A percentile compares a stretch with the other conserved stretches of the same genome.
These are phyloP conservation scores for Galaxea fascicularis DNA, from an alignment of 92 coral and sea anemone species.

Conservation along the genomic window DNA sequence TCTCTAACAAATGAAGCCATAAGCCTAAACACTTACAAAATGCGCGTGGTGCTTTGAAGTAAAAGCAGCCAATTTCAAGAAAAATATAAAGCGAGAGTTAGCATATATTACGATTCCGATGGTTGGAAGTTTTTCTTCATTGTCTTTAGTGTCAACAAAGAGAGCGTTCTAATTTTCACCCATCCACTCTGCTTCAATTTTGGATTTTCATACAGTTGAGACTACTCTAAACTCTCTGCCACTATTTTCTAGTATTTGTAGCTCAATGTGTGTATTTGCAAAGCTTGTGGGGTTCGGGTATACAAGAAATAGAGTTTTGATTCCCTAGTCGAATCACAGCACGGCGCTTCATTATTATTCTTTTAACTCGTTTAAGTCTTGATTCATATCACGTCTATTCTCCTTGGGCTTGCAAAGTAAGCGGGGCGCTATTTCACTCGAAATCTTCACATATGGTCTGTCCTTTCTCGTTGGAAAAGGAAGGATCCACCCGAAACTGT, in stretches of 20 bases:
- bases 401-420: background rate
- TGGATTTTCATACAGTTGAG: conserved; percentile 8
- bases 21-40: background rate
- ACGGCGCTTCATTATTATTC: conserved; percentile 58
- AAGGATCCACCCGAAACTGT: conserved; percentile 1
- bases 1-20: background rate
- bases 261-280: background rate
- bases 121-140: conserved; percentile 25
- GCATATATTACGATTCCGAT: conserved; percentile 49
- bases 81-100: conserved; percentile 1
- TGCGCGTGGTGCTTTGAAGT: background rate
- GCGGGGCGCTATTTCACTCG: background rate
- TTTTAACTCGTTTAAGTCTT: conserved; percentile 63
- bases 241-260: background rate
- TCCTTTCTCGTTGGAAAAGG: conserved; percentile 2
- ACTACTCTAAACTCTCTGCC: background rate
- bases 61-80: background rate
- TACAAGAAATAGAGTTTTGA: conserved; percentile 32
- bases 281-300: conserved; percentile 4
- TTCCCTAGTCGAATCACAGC: conserved; percentile 63
- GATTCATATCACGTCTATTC: conserved; percentile 10
- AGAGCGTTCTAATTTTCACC: conserved; percentile 16
- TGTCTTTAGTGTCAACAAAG: conserved; percentile 54
- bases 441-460: background rate
- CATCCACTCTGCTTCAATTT: background rate